Evolutionary conservation across 2,113 vertebrate species (phyloP), one percentile per base, ranked within the genome.

Genomic region (Aldabrachelys gigantea): DNA sequence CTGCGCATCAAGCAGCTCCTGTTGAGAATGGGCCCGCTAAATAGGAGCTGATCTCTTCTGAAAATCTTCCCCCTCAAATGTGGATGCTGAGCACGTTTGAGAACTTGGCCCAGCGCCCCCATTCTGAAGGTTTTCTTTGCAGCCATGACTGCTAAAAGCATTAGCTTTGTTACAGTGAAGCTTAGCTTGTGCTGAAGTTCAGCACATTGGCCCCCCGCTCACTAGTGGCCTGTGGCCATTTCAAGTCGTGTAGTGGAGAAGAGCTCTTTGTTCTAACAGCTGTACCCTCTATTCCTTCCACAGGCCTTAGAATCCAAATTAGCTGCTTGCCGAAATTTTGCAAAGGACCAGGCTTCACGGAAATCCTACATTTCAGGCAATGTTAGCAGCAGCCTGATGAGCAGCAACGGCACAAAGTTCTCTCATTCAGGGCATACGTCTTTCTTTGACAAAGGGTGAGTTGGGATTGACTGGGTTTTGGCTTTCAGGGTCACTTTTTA

Each of bases 281-380:
- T 49, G 49, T 85, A 6, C 38, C 47, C 35, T 16, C 93, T 75
- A 0, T 19, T 69, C 41, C 5, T 86, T 88, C 87, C 76, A 59
- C 83, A 99, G 99, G 99, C 99, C 93, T 98, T 99, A 97, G 99
- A 99, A 98, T 99, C 99, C 92, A 99, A 99, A 97, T 97, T 99
- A 89, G 99, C 99, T 47, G 99, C 99, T 87, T 99, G 99, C 95
- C 99, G 99, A 88, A 99, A 99, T 97, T 99, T 99, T 95, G 99
- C 99, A 90, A 99, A 99, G 98, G 99, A 99, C 98, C 99, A 99
- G 98, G 98, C 99, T 5, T 98, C 99, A 38, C 98, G 99, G 84
- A 99, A 99, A 97, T 98, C 98, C 89, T 99, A 98, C 92, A 92
- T 99, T 96, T 98, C 98, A 89, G 99, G 98, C 97, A 98, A 98